phyloP scores from a whole-genome alignment of 2,888 invertebrate genomes.

The Conistra vaccinii region DNA sequence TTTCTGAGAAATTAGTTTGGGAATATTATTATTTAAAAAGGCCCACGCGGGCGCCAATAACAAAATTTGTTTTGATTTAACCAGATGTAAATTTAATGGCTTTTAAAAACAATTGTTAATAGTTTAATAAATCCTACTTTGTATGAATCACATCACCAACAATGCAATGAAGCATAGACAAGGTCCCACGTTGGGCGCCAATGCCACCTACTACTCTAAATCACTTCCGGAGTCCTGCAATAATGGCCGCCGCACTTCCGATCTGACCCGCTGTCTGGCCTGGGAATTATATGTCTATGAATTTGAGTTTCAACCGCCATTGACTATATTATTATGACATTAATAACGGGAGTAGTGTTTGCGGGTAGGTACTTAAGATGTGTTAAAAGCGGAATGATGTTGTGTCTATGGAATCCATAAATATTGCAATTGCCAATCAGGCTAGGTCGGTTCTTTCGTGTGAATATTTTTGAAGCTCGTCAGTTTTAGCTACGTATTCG shows the following conservation, averaged over 20 bases:
- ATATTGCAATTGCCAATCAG: background rate
- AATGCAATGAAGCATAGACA: conserved; percentile 30
- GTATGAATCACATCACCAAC: conserved; percentile 7
- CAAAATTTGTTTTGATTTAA: background rate
- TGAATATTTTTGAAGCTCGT: background rate
- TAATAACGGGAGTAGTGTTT: conserved; percentile 28
- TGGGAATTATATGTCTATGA: conserved; percentile 72
- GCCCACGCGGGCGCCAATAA: conserved; percentile 41
- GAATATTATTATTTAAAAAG: conserved; percentile 4
- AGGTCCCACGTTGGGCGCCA: conserved; percentile 67
- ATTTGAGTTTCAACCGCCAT: conserved; percentile 69
- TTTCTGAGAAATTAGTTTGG: conserved; percentile 17
- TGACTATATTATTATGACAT: conserved; percentile 46
- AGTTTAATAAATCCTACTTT: background rate
- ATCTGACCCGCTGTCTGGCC: conserved; percentile 59
- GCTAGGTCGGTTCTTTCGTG: background rate
- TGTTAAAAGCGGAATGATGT: background rate
- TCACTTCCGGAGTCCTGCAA: conserved; percentile 77
- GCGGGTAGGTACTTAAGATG: conserved; percentile 1
- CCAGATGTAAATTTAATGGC: background rate
- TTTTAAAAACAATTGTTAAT: background rate
- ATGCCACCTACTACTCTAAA: conserved; percentile 69
- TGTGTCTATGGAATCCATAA: background rate
- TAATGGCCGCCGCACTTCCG: conserved; percentile 75
- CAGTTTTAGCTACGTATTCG: conserved; percentile 20